A percentile compares a stretch with the other conserved stretches of the same genome.
Conservation (phyloP, 2,888 invertebrate species). For the Nasonia oneida region DNA sequence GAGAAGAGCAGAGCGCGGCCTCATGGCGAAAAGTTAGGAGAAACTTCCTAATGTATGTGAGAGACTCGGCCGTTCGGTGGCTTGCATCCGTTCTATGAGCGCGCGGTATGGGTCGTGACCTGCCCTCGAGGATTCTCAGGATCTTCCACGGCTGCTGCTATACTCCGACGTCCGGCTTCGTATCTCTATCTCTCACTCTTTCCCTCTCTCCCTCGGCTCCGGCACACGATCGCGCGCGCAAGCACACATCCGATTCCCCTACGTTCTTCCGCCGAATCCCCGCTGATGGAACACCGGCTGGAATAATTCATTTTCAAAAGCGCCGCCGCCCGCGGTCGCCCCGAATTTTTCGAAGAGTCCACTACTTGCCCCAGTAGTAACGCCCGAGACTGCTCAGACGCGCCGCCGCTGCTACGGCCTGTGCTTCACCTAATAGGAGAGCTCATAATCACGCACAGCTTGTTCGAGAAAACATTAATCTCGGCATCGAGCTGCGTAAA, state of each 20-base stretch:
- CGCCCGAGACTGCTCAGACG: background rate
- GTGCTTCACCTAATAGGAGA: too few species aligned
- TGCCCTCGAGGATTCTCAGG: constrained; percentile 62
- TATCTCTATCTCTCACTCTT: constrained; percentile 59
- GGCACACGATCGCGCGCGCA: constrained; percentile 37
- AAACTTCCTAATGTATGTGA: constrained; percentile 76
- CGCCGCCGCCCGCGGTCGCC: background rate
- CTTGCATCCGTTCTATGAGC: constrained; percentile 72
- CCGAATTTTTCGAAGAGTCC: background rate
- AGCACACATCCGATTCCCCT: constrained; percentile 37
- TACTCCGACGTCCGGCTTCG: constrained; percentile 50
- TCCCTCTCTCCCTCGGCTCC: constrained; percentile 54
- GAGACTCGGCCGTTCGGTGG: constrained; percentile 70
- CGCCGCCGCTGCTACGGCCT: background rate
- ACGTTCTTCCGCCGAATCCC: constrained; percentile 26
- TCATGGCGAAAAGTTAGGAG: constrained; percentile 71
- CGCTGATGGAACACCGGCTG: constrained; percentile 37
- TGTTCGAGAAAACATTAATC: constrained; percentile 36
- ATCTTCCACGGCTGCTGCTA: constrained; percentile 48
- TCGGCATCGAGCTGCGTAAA: background rate
- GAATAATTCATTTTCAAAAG: constrained; percentile 49
- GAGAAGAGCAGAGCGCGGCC: constrained; percentile 1
- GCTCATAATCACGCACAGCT: background rate
- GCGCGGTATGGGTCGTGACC: constrained; percentile 73
- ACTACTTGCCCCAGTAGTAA: background rate